Evolutionary conservation across 2,888 invertebrate species (phyloP).

Genomic region (Tenthredo scrophulariae): DNA sequence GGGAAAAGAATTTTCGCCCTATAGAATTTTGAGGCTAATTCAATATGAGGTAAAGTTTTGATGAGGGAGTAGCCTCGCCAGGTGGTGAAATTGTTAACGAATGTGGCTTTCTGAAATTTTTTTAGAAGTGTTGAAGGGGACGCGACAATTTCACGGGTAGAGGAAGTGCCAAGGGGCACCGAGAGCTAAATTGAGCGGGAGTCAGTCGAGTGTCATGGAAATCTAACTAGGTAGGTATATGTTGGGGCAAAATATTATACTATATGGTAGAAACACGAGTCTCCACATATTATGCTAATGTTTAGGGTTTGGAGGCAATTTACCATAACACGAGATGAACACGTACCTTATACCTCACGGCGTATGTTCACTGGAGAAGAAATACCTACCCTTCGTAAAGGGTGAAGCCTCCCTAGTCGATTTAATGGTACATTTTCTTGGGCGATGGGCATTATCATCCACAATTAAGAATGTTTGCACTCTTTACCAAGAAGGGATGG

Average conservation of each 20-base stretch:
- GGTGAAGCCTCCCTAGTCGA: conserved; percentile 8
- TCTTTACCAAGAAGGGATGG: background rate
- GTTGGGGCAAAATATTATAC: background rate
- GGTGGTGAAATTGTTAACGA: background rate
- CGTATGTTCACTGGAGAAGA: conserved; percentile 23
- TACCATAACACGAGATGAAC: conserved; percentile 38
- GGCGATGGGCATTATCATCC: background rate
- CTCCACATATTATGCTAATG: conserved; percentile 26
- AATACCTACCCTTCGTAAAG: conserved; percentile 17
- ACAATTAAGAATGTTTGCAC: background rate
- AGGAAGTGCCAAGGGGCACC: conserved; percentile 9
- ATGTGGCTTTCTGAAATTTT: background rate
- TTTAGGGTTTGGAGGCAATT: conserved; percentile 15
- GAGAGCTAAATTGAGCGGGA: background rate
- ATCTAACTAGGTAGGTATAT: background rate
- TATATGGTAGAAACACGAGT: background rate
- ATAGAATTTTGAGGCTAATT: background rate
- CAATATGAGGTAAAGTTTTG: background rate
- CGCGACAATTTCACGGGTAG: conserved; percentile 15
- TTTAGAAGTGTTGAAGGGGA: background rate
- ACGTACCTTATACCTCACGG: conserved; percentile 9
- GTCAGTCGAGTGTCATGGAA: conserved; percentile 21
- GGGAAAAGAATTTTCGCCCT: background rate
- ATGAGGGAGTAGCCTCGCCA: background rate
- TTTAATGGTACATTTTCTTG: background rate